These are phyloP conservation scores for Oreortyx pictus DNA, from an alignment of 2,797 vertebrate genomes.

Conservation along the genomic window DNA sequence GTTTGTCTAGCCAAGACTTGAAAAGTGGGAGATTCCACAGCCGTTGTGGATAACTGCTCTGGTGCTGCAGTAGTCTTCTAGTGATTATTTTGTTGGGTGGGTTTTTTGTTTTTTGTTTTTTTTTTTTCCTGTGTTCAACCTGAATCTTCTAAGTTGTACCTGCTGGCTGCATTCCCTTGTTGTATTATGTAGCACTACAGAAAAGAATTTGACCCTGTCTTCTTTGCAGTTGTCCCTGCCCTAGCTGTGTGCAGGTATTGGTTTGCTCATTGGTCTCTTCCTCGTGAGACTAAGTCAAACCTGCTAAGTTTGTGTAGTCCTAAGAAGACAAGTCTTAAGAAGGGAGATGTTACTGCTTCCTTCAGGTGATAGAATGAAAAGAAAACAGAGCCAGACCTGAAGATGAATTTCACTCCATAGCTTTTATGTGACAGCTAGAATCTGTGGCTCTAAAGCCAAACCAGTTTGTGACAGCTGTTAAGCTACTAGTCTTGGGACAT, in stretches of 20 bases:
- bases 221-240: neutral
- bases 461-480: neutral
- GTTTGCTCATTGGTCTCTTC: neutral
- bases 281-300: neutral
- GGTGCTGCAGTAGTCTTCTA: neutral
- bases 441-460: neutral
- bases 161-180: neutral
- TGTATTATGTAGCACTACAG: neutral
- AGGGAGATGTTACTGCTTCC: neutral
- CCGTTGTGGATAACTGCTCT: neutral
- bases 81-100: neutral
- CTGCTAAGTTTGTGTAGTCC: neutral
- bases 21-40: neutral
- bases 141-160: neutral
- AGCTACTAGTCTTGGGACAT: neutral
- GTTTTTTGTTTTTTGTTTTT: neutral
- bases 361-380: neutral
- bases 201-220: neutral
- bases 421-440: neutral
- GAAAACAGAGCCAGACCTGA: neutral
- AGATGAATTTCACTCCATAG: neutral
- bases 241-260: neutral
- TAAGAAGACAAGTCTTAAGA: neutral
- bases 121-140: neutral
- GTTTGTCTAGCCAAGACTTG: neutral